Evolutionary conservation across 2,888 invertebrate genomes (phyloP), one percentile per base, ranked within the genome.

Genomic region (Sycophila texana): DNA sequence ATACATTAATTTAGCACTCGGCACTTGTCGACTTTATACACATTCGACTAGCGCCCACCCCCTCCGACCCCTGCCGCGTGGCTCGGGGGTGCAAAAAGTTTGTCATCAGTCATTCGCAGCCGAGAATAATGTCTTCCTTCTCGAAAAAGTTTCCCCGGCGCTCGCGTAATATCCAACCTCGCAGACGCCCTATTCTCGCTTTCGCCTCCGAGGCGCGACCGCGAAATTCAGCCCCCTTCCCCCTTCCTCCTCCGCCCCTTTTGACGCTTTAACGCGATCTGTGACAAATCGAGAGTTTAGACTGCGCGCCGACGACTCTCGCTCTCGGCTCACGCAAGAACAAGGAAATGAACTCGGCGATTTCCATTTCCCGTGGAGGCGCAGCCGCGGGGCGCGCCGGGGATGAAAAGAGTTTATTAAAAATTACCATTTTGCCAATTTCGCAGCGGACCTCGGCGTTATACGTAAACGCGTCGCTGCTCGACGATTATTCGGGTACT

Each of bases 321-420:
- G 66, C 74, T 81, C 72, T 39, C 74, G 26, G 67, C 77, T 77
- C 77, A 71, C 80, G 77, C 74, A 77, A 72, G 74, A 71, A 71
- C 74, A 74, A 74, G 81, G 81, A 81, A 81, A 81, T 77, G 81
- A 81, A 81, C 77, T 81, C 66, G 74, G 66, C 77, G 77, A 81
- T 77, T 81, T 81, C 74, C 81, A 81, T 81, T 81, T 81, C 81
- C 81, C 47, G 47, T 10, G 18, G 30, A 16, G 65, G 58, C 20
- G 18, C 57, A 18, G 26, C 26, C 26, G 26, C 26, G 4, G 57
- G n/a, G n/a, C n/a, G 57, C 12, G 18, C 58, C 26, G 61, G 58
- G 10, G 22, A 12, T 2, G 47, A 61, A 80, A 76, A 76, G 5
- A 73, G 68, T 80, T 76, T 73, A 76, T 76, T 80, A 80, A 76